Evolutionary conservation across 2,797 vertebrate genomes (phyloP).

Genomic region (Cichlasoma orientale): DNA sequence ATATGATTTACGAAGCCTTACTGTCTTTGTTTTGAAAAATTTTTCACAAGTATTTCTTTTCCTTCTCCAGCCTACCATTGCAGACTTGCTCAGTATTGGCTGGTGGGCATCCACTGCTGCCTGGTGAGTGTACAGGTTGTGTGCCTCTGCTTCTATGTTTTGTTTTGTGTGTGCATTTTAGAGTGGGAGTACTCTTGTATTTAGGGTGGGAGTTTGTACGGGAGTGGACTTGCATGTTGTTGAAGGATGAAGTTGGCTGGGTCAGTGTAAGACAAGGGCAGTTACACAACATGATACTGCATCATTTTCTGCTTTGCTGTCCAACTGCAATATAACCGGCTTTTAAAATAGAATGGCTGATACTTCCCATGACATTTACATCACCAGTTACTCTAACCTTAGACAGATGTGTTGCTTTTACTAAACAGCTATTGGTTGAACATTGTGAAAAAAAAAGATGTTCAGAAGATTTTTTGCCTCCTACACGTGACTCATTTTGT

Average conservation of each 20-base stretch:
- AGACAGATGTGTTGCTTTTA: slow-evolving; percentile 34
- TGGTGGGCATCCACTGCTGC: slow-evolving; percentile 97
- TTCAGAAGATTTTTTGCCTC: slow-evolving; percentile 21
- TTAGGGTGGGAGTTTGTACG: slow-evolving; percentile 30
- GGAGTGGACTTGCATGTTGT: slow-evolving; percentile 29
- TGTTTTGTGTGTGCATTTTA: slow-evolving; percentile 7
- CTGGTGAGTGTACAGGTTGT: slow-evolving; percentile 84
- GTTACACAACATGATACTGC: slow-evolving; percentile 42
- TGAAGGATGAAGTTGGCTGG: slow-evolving; percentile 6
- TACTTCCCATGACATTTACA: slow-evolving; percentile 47
- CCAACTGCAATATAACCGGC: slow-evolving; percentile 24
- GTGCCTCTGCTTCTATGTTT: slow-evolving; percentile 6
- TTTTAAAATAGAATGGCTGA: slow-evolving; percentile 36
- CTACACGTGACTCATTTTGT: slow-evolving; percentile 29
- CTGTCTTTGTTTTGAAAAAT: background rate
- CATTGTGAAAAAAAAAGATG: slow-evolving; percentile 24
- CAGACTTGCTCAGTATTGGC: slow-evolving; percentile 92
- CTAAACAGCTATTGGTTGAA: slow-evolving; percentile 17
- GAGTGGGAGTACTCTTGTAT: slow-evolving; percentile 41
- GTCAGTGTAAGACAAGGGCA: slow-evolving; percentile 40
- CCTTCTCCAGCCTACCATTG: slow-evolving; percentile 87
- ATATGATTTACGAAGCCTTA: background rate
- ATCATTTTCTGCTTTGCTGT: slow-evolving; percentile 18
- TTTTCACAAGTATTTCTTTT: background rate
- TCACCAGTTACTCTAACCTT: slow-evolving; percentile 17